A percentile compares a stretch with the other conserved stretches of the same genome.
Conservation (phyloP, 2,888 invertebrate species). For the Bombyx huttoni region DNA sequence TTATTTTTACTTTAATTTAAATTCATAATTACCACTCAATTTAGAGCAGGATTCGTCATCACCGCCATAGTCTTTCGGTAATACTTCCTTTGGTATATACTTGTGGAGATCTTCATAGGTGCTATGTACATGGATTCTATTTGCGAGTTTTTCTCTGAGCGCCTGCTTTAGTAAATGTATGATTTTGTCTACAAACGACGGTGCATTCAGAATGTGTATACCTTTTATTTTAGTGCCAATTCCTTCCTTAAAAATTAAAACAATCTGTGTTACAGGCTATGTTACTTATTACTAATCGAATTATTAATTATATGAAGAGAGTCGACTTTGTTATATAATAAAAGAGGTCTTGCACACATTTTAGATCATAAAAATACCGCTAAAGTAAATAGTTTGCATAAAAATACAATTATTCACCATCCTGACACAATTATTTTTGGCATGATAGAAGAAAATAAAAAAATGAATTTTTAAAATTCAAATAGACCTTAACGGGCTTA, state of each 20-base stretch:
- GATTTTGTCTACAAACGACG: slow-evolving; percentile 46
- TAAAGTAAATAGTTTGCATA: too few relatives aligned
- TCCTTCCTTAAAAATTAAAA: slow-evolving; percentile 38
- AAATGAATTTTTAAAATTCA: too few relatives aligned
- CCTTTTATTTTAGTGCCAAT: slow-evolving; percentile 58
- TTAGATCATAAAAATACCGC: too few relatives aligned
- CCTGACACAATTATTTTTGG: too few relatives aligned
- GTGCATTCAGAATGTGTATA: slow-evolving; percentile 54
- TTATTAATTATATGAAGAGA: too few relatives aligned
- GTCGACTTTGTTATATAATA: too few relatives aligned
- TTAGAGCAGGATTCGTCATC: slow-evolving; percentile 32
- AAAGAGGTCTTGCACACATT: too few relatives aligned
- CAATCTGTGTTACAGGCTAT: background rate
- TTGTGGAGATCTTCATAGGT: slow-evolving; percentile 46
- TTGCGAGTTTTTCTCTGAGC: slow-evolving; percentile 49
- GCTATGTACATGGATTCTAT: slow-evolving; percentile 45
- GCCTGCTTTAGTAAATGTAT: slow-evolving; percentile 48
- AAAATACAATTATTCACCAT: too few relatives aligned
- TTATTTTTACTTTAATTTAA: too few relatives aligned
- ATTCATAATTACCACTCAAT: slow-evolving; percentile 28
- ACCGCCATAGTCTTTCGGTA: slow-evolving; percentile 53
- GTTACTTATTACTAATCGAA: too few relatives aligned
- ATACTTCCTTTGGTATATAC: slow-evolving; percentile 45
- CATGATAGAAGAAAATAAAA: too few relatives aligned
- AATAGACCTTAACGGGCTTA: too few relatives aligned